These are phyloP conservation scores for Lethocerus indicus DNA, from an alignment of 1,140 invertebrate genomes.

Conservation along the genomic window DNA sequence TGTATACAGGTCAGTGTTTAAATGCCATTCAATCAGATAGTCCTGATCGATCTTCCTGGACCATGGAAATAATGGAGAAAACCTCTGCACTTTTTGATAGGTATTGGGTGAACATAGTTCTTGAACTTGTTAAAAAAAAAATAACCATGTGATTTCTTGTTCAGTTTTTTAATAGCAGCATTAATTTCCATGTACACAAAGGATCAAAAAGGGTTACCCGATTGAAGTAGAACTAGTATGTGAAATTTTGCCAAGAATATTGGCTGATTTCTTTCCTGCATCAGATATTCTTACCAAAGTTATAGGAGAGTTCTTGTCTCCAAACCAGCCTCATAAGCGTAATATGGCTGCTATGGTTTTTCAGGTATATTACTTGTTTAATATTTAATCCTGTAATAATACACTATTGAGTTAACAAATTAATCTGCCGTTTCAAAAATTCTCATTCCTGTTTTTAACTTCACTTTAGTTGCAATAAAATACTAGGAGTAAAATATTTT, in stretches of 20 bases:
- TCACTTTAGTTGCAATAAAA: neutral
- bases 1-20: too few species aligned
- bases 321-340: conserved; percentile 67
- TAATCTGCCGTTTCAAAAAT: neutral
- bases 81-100: conserved; percentile 68
- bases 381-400: neutral
- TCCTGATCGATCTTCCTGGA: too few species aligned
- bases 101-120: conserved; percentile 1
- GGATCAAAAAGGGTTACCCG: conserved; percentile 48
- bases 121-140: neutral
- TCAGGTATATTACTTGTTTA: conserved; percentile 27
- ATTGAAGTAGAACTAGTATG: conserved; percentile 57
- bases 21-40: too few species aligned
- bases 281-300: conserved; percentile 80
- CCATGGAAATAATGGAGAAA: conserved; percentile 49
- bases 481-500: conserved; percentile 8
- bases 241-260: conserved; percentile 48
- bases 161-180: neutral
- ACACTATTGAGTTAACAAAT: neutral
- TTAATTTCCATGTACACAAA: conserved; percentile 10
- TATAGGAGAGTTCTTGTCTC: conserved; percentile 74
- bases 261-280: conserved; percentile 69
- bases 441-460: neutral
- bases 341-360: conserved; percentile 65
- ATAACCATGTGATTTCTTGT: neutral